Evolutionary conservation across 2,797 vertebrate species (phyloP).

Genomic region (Oryzias sinensis): DNA sequence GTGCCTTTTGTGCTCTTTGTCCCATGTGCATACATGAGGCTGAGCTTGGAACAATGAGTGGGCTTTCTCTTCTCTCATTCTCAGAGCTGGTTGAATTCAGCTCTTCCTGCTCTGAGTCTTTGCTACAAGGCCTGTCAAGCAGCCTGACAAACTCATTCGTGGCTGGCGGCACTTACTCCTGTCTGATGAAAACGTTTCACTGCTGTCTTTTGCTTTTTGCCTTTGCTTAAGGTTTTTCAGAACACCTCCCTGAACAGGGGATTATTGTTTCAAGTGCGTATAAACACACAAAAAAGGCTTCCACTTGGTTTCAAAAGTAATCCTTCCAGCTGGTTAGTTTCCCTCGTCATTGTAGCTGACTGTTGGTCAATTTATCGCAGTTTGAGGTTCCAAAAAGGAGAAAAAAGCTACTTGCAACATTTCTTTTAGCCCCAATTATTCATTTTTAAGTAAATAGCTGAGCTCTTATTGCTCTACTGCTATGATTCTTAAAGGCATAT

Average conservation of each 20-base stretch:
- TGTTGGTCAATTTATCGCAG: constrained; percentile 35
- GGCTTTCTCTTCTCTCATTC: constrained; percentile 23
- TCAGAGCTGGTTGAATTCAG: constrained; percentile 32
- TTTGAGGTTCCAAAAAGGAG: constrained; percentile 15
- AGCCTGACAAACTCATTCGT: constrained; percentile 70
- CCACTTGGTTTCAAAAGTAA: constrained; percentile 29
- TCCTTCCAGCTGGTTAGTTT: constrained; percentile 39
- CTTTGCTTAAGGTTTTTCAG: constrained; percentile 55
- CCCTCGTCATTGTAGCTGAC: constrained; percentile 31
- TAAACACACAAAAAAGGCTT: constrained; percentile 1
- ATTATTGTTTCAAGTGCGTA: constrained; percentile 63
- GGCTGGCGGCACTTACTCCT: constrained; percentile 65
- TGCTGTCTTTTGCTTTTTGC: constrained; percentile 59
- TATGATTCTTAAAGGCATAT: too few species aligned
- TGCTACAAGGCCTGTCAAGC: constrained; percentile 62
- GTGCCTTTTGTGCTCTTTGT: constrained; percentile 25
- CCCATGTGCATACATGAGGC: constrained; percentile 30
- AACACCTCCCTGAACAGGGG: constrained; percentile 65
- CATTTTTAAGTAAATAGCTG: too few species aligned
- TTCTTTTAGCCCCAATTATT: too few species aligned
- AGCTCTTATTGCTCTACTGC: too few species aligned
- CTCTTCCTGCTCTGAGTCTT: constrained; percentile 40
- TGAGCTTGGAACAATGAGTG: constrained; percentile 34
- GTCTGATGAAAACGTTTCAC: constrained; percentile 74
- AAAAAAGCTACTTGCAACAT: too few species aligned